Conservation (phyloP, 2,797 vertebrate genomes). For the Leptoclinus maculatus region DNA sequence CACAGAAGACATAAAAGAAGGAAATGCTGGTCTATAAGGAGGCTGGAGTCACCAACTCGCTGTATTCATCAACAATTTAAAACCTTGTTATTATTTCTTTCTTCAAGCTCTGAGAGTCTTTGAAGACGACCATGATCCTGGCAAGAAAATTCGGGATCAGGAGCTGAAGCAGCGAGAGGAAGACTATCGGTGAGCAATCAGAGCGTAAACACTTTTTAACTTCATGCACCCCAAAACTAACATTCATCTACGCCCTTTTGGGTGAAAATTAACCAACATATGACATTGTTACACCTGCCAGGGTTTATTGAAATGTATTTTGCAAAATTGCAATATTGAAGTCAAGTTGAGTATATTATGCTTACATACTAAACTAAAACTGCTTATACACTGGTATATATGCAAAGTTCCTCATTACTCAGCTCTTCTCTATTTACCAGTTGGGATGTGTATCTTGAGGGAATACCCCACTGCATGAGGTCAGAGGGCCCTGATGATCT, state of each 20-base stretch:
- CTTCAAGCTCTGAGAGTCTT: constrained; percentile 63
- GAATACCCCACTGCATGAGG: constrained; percentile 55
- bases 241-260: not conserved
- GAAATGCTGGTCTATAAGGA: not conserved
- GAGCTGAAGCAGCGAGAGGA: constrained; percentile 46
- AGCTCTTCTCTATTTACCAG: constrained; percentile 26
- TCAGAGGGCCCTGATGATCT: not conserved
- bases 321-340: not conserved
- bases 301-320: not conserved
- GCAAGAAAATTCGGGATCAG: constrained; percentile 35
- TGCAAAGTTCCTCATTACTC: not conserved
- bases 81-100: not conserved
- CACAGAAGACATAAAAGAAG: not conserved
- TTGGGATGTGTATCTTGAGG: constrained; percentile 48
- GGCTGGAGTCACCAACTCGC: not conserved
- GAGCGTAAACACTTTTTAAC: too few relatives aligned
- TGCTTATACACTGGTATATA: not conserved
- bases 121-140: constrained; percentile 57
- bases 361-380: not conserved
- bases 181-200: constrained; percentile 65
- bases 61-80: not conserved
- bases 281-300: not conserved
- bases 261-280: not conserved
- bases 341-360: not conserved
- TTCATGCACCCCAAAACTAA: not conserved